Evolutionary conservation across 1,140 invertebrate species (phyloP).

Genomic region (Microplitis mediator): DNA sequence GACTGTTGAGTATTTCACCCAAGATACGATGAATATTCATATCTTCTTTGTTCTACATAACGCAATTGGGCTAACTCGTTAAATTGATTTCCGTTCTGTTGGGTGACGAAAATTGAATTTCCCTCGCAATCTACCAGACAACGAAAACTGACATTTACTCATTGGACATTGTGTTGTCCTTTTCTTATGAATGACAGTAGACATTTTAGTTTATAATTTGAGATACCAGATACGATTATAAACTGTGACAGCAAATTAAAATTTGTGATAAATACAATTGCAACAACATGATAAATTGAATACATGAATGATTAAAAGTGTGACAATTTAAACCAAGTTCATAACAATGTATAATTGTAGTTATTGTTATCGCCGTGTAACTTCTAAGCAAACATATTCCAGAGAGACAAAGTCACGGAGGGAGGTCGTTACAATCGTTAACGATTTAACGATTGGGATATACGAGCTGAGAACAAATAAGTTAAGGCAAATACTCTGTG

Average conservation of each 20-base stretch:
- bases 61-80: conserved; percentile 26
- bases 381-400: not conserved
- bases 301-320: too few species aligned
- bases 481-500: not conserved
- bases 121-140: conserved; percentile 3
- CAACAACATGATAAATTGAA: too few species aligned
- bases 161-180: conserved; percentile 6
- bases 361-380: too few species aligned
- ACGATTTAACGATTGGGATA: not conserved
- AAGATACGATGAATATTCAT: conserved; percentile 21
- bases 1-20: conserved; percentile 10
- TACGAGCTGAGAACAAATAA: not conserved
- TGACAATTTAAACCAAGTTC: too few species aligned
- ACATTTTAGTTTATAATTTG: not conserved
- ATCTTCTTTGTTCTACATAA: conserved; percentile 24
- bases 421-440: too few species aligned
- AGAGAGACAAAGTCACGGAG: too few species aligned
- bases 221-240: not conserved
- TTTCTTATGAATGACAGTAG: not conserved
- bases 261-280: not conserved
- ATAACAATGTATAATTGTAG: too few species aligned
- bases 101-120: conserved; percentile 28
- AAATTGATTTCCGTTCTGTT: conserved; percentile 25
- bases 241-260: not conserved
- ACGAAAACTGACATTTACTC: conserved; percentile 23